Percentiles rank a stretch among this genome's conserved stretches.
These are phyloP conservation scores for Papilio gigon DNA, from an alignment of 2,888 invertebrate species.

Conservation along the genomic window DNA sequence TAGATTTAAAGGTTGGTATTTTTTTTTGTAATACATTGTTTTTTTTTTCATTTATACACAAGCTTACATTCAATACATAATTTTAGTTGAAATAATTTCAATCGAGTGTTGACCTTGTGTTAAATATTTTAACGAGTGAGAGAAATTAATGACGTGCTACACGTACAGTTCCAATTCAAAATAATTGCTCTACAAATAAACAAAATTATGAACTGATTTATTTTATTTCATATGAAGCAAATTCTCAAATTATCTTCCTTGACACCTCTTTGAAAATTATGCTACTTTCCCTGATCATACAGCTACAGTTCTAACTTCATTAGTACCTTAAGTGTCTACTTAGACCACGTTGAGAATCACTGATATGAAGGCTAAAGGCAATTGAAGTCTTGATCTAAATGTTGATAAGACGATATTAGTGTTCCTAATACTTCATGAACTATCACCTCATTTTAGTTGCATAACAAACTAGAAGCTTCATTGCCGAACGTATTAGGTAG, in stretches of 20 bases:
- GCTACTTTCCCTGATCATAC: neutral
- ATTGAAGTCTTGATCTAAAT: neutral
- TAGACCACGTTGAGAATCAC: neutral
- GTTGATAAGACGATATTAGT: neutral
- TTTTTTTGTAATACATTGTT: neutral
- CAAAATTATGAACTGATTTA: constrained; percentile 2
- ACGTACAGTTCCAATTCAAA: constrained; percentile 9
- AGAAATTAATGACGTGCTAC: constrained; percentile 21
- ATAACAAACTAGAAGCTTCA: constrained; percentile 26
- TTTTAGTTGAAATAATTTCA: neutral
- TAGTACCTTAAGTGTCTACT: no score
- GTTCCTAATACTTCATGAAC: no score
- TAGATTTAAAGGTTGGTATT: constrained; percentile 87
- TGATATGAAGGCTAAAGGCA: neutral
- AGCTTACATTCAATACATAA: neutral
- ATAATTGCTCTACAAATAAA: constrained; percentile 12
- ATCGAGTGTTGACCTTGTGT: constrained; percentile 9
- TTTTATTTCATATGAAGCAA: neutral
- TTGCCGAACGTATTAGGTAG: constrained; percentile 23
- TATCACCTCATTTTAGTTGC: neutral
- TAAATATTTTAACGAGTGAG: constrained; percentile 14
- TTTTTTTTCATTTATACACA: neutral
- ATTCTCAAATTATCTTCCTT: neutral
- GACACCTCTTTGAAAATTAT: neutral
- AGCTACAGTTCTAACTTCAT: no score